These are phyloP conservation scores for Noturus placidus DNA, from an alignment of 2,113 vertebrate genomes.

Conservation along the genomic window DNA sequence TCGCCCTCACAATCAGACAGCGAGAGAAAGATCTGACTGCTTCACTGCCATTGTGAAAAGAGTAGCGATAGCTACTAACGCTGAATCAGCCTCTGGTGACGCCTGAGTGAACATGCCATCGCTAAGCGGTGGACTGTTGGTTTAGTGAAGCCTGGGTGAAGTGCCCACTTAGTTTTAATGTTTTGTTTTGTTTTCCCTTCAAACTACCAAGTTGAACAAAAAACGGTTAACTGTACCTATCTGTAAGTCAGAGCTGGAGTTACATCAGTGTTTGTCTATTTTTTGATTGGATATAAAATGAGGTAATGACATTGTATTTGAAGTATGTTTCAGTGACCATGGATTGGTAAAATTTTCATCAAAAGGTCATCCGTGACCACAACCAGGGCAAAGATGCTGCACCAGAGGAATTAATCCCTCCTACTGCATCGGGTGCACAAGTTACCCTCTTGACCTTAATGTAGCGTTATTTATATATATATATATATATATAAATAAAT, in stretches of 20 bases:
- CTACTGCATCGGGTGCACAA: constrained; percentile 15
- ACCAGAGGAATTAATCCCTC: constrained; percentile 36
- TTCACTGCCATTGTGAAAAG: constrained; percentile 67
- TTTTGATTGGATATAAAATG: constrained; percentile 77
- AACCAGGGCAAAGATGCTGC: background rate
- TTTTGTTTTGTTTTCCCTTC: constrained; percentile 41
- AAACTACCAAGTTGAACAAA: constrained; percentile 16
- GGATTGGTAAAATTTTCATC: constrained; percentile 78
- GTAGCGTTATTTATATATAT: too few relatives aligned
- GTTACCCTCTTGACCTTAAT: constrained; percentile 77
- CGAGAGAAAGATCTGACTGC: constrained; percentile 65
- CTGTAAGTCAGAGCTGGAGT: constrained; percentile 77
- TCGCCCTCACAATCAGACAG: constrained; percentile 18
- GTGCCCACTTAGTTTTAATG: constrained; percentile 58
- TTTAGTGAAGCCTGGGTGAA: constrained; percentile 58
- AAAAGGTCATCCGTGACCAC: constrained; percentile 62
- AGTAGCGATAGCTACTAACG: constrained; percentile 74
- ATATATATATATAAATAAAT: constrained; percentile 67
- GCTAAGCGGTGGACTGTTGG: constrained; percentile 30
- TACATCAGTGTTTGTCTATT: constrained; percentile 80
- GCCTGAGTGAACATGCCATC: constrained; percentile 26
- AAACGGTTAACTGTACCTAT: constrained; percentile 84
- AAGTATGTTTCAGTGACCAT: constrained; percentile 77
- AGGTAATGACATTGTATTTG: constrained; percentile 77
- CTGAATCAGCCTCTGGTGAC: constrained; percentile 69